These are phyloP conservation scores for Seriola rivoliana DNA, from an alignment of 2,113 vertebrate species.

Conservation along the genomic window DNA sequence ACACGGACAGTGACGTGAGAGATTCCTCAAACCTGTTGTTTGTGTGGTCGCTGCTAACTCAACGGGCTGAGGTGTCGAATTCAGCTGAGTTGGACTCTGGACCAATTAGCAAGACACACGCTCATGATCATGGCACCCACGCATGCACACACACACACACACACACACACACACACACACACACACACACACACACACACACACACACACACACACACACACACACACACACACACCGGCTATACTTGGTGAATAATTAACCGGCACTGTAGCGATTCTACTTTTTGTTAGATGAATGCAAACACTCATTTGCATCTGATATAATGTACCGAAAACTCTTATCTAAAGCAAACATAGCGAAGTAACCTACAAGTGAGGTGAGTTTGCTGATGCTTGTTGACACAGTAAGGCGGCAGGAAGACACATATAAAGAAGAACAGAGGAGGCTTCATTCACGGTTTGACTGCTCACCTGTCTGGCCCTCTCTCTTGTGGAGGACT, in stretches of 20 bases:
- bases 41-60: conserved; percentile 21
- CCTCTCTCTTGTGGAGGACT: conserved; percentile 89
- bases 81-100: conserved; percentile 66
- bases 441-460: not conserved
- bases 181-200: not conserved
- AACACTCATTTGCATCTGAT: conserved; percentile 17
- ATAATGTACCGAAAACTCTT: conserved; percentile 1
- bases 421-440: not conserved
- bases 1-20: not conserved
- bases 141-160: not conserved
- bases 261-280: not conserved
- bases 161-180: too few relatives aligned
- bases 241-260: conserved; percentile 57
- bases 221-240: not conserved
- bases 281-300: conserved; percentile 12
- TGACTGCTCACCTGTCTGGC: conserved; percentile 90
- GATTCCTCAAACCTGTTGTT: conserved; percentile 11
- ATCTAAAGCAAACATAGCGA: conserved; percentile 44
- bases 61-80: conserved; percentile 46
- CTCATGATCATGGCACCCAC: not conserved
- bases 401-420: not conserved
- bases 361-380: conserved; percentile 10
- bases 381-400: conserved; percentile 3
- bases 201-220: not conserved
- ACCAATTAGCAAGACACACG: conserved; percentile 25